Percentiles rank a stretch among this genome's conserved stretches.
phyloP scores from a whole-genome alignment of 2,888 invertebrate genomes.

The Ferrisia virgata region DNA sequence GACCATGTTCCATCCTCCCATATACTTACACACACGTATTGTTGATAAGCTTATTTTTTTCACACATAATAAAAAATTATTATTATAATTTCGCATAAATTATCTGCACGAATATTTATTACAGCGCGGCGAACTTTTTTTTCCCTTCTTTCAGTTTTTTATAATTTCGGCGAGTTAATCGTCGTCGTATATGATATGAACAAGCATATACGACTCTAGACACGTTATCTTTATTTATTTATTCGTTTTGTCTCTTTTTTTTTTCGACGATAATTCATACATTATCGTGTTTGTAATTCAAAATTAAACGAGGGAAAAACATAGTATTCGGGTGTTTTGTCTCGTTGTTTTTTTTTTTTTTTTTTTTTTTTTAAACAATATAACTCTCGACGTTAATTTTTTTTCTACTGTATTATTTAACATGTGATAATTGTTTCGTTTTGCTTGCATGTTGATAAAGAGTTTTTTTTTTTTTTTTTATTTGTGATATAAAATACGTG shows the following conservation, averaged over 20 bases:
- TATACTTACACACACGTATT: not conserved
- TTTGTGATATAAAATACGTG: not conserved
- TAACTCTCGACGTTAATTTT: not conserved
- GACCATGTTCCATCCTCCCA: too few relatives aligned
- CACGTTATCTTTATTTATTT: not conserved
- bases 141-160: not conserved
- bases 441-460: not conserved
- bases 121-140: not conserved
- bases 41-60: not conserved
- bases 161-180: not conserved
- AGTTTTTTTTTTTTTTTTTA: not conserved
- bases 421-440: not conserved
- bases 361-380: not conserved
- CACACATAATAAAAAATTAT: not conserved
- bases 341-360: too few relatives aligned
- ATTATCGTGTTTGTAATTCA: not conserved
- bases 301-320: not conserved
- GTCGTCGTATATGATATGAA: not conserved
- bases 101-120: slow-evolving; percentile 10
- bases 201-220: not conserved
- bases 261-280: not conserved
- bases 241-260: too few relatives aligned
- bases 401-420: not conserved
- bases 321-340: too few relatives aligned
- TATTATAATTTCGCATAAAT: not conserved